Percentiles rank a stretch among this genome's conserved stretches.
Evolutionary conservation across 2,113 vertebrate genomes (phyloP).

Genomic region (Amblyornis subalaris): DNA sequence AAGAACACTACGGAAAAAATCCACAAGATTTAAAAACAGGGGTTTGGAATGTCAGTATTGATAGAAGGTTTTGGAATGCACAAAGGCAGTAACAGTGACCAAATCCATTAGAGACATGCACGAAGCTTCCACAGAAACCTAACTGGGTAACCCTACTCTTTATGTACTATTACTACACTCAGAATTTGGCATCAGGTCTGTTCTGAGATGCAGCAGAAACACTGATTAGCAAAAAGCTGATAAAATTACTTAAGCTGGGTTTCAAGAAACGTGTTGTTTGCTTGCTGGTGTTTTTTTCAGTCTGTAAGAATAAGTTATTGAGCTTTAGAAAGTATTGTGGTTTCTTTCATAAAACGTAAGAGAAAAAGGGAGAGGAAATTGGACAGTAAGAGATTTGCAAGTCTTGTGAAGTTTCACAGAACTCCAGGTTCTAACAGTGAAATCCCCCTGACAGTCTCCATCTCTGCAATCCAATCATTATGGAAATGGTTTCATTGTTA

Average conservation of each 20-base stretch:
- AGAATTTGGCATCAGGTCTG: not conserved
- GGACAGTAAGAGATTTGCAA: not conserved
- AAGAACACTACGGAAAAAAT: not conserved
- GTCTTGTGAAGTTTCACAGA: not conserved
- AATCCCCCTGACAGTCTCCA: not conserved
- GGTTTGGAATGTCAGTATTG: not conserved
- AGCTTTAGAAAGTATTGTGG: not conserved
- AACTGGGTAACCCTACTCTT: not conserved
- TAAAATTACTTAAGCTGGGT: not conserved
- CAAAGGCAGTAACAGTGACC: not conserved
- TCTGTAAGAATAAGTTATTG: not conserved
- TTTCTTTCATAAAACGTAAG: not conserved
- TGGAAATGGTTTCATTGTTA: not conserved
- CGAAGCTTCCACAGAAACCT: not conserved
- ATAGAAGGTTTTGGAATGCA: not conserved
- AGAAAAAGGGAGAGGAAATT: not conserved
- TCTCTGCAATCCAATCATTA: not conserved
- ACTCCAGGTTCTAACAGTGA: not conserved
- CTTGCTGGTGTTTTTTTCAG: not conserved
- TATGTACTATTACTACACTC: not conserved
- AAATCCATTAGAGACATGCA: not conserved
- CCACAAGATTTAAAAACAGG: not conserved
- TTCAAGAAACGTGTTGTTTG: not conserved
- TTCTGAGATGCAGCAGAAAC: not conserved
- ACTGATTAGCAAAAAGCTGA: not conserved